Evolutionary conservation across 1,140 invertebrate genomes (phyloP), one percentile per base, ranked within the genome.

Genomic region (Gryon sp.): DNA sequence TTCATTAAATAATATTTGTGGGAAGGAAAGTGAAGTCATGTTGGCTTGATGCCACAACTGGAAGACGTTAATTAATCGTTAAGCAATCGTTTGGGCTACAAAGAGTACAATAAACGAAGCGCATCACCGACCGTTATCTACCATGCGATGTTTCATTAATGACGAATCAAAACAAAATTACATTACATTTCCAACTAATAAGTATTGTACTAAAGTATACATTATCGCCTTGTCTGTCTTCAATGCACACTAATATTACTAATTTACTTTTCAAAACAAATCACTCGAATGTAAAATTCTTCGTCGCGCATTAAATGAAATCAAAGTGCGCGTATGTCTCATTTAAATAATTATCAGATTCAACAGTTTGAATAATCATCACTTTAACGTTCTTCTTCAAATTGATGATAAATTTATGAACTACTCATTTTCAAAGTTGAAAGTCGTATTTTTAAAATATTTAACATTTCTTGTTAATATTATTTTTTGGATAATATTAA

Each of bases 71-170:
- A 70, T 70, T 70, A 62, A 62, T 70, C 66, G 66, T 62, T 55
- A 62, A 62, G 68, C 68, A 72, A 72, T 62, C 68, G 16, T 62
- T 62, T 30, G 55, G 11, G 55, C 57, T n/a, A 38, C 38, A 62
- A 72, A 48, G 46, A 36, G 50, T 57, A 73, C 50, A 73, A 73
- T 73, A 73, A 73, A 59, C 50, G 69, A 65, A 65, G n/a, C 52
- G 59, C n/a, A 65, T 65, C 50, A 38, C 14, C 32, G 59, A 73
- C 69, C 69, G 69, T 73, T 73, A 73, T 73, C 59, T 63, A 19
- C 38, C 59, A 55, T 73, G 32, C 9, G 50, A 57, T 65, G 43
- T 59, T 65, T 62, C 52, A 40, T 59, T 73, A 65, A 73, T 65
- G 69, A 73, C 40, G 43, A 57, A 63, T 73, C 59, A 53, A 65